These are phyloP conservation scores for Leptinotarsa peninsularis DNA, from an alignment of 2,888 invertebrate species.

Conservation along the genomic window DNA sequence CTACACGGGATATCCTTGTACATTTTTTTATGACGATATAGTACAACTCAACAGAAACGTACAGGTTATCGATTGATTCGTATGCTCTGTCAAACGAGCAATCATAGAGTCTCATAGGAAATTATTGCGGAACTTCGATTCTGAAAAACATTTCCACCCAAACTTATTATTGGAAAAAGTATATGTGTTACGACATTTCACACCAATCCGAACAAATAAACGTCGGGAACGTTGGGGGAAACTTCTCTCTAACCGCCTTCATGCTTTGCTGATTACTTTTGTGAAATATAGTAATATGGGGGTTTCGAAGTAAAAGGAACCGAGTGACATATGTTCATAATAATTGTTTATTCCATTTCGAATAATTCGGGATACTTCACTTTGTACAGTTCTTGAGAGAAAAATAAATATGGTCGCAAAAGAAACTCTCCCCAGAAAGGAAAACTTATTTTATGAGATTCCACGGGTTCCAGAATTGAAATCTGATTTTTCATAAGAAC, in stretches of 20 bases:
- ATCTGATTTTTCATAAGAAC: too few species aligned
- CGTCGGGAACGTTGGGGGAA: not conserved
- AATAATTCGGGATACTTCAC: too few species aligned
- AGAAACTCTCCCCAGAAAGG: too few species aligned
- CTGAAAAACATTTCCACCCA: constrained; percentile 20
- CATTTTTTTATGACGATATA: not conserved
- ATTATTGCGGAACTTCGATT: constrained; percentile 21
- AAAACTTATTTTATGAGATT: too few species aligned
- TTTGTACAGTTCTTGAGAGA: too few species aligned
- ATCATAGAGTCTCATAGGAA: constrained; percentile 26
- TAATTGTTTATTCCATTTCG: too few species aligned
- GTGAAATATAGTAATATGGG: constrained; percentile 13
- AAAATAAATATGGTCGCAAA: too few species aligned
- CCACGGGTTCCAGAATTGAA: too few species aligned
- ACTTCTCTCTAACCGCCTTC: constrained; percentile 10
- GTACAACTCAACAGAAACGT: constrained; percentile 3
- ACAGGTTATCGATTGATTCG: constrained; percentile 3
- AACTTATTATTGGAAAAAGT: constrained; percentile 29
- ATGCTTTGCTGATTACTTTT: constrained; percentile 21
- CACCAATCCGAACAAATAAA: constrained; percentile 25
- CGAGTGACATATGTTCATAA: too few species aligned
- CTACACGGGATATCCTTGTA: too few species aligned
- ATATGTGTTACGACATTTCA: constrained; percentile 26
- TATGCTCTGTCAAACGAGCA: constrained; percentile 21
- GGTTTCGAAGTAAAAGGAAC: not conserved